phyloP scores from a whole-genome alignment of 2,888 invertebrate species.

The Helicoverpa assulta region DNA sequence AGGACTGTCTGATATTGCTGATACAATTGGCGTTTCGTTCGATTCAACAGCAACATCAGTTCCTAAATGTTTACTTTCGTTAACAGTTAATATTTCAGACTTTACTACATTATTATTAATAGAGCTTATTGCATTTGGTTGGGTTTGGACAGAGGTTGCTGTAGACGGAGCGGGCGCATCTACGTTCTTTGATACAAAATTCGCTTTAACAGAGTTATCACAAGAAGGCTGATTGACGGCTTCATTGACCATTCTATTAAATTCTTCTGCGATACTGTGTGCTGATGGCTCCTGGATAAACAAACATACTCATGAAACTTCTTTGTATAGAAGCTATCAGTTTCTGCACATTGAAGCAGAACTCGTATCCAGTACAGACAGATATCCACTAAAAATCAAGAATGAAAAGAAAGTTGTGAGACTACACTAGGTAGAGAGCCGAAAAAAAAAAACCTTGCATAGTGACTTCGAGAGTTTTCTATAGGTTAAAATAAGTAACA shows the following conservation, averaged over 20 bases:
- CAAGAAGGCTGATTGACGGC: conserved; percentile 81
- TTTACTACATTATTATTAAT: conserved; percentile 86
- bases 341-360: too few species aligned
- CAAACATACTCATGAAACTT: conserved; percentile 13
- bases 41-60: conserved; percentile 79
- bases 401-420: too few species aligned
- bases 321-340: too few species aligned
- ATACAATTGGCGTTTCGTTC: conserved; percentile 92
- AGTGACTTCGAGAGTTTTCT: too few species aligned
- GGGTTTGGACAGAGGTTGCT: conserved; percentile 77
- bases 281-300: conserved; percentile 75
- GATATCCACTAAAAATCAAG: too few species aligned
- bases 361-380: too few species aligned
- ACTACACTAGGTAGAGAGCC: too few species aligned
- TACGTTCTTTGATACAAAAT: conserved; percentile 75
- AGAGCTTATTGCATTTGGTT: conserved; percentile 82
- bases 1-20: conserved; percentile 93
- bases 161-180: conserved; percentile 75
- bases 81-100: conserved; percentile 85
- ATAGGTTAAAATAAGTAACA: too few species aligned
- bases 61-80: conserved; percentile 83
- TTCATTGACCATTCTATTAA: conserved; percentile 86
- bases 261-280: conserved; percentile 85
- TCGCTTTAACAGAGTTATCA: conserved; percentile 76
- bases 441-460: too few species aligned